Evolutionary conservation across 1,140 invertebrate species (phyloP).

Genomic region (Drosophila kepulauana): DNA sequence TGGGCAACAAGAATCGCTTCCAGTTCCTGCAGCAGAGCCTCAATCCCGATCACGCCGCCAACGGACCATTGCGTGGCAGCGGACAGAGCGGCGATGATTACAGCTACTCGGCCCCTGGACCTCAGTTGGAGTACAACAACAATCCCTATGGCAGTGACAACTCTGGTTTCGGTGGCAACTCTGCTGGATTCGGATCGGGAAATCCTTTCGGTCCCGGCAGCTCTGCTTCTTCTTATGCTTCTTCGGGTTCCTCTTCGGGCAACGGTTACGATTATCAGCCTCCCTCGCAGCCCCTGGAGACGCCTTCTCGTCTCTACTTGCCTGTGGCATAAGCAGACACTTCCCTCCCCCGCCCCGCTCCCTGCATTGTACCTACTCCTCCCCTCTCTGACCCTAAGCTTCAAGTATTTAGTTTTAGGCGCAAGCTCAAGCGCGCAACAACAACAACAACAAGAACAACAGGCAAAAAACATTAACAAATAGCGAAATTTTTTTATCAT

Average conservation of each 20-base stretch:
- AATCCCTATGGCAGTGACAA: conserved; percentile 11
- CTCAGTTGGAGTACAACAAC: conserved; percentile 18
- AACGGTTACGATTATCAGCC: conserved; percentile 69
- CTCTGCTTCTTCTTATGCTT: conserved; percentile 18
- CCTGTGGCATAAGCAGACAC: conserved; percentile 67
- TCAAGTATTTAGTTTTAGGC: conserved; percentile 79
- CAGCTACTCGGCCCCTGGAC: conserved; percentile 57
- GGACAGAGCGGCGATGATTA: conserved; percentile 80
- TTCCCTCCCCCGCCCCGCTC: not conserved
- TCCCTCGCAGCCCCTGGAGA: conserved; percentile 50
- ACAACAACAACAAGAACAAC: conserved; percentile 39
- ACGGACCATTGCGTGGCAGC: conserved; percentile 66
- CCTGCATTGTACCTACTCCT: not conserved
- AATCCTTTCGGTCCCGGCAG: conserved; percentile 39
- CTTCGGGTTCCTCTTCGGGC: conserved; percentile 8
- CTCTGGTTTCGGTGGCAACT: not conserved
- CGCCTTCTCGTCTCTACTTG: conserved; percentile 71
- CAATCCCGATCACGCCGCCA: conserved; percentile 56
- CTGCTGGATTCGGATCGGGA: conserved; percentile 26
- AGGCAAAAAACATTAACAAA: conserved; percentile 44
- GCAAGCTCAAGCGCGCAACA: conserved; percentile 42
- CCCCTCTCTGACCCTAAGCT: conserved; percentile 50
- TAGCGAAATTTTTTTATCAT: conserved; percentile 75
- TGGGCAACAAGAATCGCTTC: conserved; percentile 81
- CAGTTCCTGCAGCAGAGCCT: conserved; percentile 80